phyloP scores from a whole-genome alignment of 2,113 vertebrate genomes.

The Sphaerodactylus townsendi region DNA sequence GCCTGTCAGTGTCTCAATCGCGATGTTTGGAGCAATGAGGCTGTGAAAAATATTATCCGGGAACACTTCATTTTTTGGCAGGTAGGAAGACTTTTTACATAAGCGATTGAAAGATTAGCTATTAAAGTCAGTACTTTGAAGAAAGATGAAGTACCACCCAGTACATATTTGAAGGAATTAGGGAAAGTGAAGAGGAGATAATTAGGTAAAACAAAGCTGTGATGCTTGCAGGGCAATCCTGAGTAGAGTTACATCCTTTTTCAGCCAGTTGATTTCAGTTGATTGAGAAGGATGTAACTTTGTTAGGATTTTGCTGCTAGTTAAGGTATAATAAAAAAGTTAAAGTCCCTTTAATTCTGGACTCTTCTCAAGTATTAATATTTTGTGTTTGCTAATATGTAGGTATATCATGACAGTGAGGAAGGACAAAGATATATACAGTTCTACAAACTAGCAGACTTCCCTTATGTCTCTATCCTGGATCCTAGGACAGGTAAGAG shows the following conservation, averaged over 20 bases:
- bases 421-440: constrained; percentile 98
- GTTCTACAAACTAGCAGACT: constrained; percentile 97
- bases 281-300: no score
- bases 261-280: no score
- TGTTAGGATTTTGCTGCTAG: not conserved
- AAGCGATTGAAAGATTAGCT: not conserved
- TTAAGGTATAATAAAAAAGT: fast-evolving
- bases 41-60: constrained; percentile 94
- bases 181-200: fast-evolving
- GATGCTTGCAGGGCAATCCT: no score
- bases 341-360: not conserved
- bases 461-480: constrained; percentile 97
- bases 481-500: constrained; percentile 93
- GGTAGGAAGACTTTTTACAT: constrained; percentile 68
- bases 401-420: constrained; percentile 99
- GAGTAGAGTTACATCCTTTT: no score
- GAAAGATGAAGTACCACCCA: not conserved
- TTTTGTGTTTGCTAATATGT: constrained; percentile 45
- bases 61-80: constrained; percentile 99
- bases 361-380: not conserved
- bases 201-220: not conserved
- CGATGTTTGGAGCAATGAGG: constrained; percentile 97
- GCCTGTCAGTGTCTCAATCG: constrained; percentile 97
- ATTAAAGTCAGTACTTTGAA: not conserved
- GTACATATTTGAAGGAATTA: not conserved